A percentile compares a stretch with the other conserved stretches of the same genome.
Conservation (phyloP, 2,797 vertebrate genomes). For the Platalea minor region DNA sequence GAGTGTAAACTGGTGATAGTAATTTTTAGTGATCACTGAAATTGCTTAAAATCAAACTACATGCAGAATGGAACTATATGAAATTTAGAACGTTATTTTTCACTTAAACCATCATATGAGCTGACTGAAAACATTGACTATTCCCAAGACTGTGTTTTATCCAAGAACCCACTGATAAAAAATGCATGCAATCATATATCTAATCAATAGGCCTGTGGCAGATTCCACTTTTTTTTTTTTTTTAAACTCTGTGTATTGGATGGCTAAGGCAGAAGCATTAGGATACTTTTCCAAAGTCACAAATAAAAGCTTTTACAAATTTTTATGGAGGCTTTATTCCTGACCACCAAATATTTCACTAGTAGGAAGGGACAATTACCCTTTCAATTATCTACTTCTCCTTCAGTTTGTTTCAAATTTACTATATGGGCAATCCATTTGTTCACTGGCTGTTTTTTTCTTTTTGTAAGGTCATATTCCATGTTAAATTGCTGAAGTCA, state of each 20-base stretch:
- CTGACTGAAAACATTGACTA: background rate
- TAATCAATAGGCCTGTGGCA: background rate
- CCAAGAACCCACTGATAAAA: background rate
- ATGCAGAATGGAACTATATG: background rate
- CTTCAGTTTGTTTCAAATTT: background rate
- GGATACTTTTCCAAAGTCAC: background rate
- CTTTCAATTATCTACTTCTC: background rate
- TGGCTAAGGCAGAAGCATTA: background rate
- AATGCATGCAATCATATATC: background rate
- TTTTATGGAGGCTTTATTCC: background rate
- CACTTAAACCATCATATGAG: background rate
- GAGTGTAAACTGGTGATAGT: background rate
- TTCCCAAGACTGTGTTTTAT: background rate
- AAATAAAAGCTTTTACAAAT: fast-evolving
- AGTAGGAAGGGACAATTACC: background rate
- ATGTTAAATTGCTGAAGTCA: background rate
- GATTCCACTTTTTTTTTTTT: background rate
- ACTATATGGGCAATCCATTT: background rate
- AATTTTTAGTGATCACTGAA: background rate
- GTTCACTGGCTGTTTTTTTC: background rate
- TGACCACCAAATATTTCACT: background rate
- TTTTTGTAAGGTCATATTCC: background rate
- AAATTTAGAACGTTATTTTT: background rate
- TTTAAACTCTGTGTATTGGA: background rate
- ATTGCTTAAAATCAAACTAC: background rate